Evolutionary conservation across 1,140 invertebrate genomes (phyloP).

Genomic region (Pseudomyrmex pallidus): DNA sequence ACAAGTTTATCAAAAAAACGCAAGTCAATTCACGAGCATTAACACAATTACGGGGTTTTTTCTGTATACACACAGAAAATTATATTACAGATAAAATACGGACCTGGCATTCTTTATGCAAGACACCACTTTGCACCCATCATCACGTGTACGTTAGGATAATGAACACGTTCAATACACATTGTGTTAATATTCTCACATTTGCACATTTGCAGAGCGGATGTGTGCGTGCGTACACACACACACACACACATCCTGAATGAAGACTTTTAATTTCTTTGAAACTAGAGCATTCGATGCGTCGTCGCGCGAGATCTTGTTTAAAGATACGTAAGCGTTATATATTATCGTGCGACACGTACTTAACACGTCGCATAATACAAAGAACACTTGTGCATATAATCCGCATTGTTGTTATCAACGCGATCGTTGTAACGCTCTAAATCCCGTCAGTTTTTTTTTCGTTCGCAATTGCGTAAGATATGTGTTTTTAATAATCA

Average conservation of each 20-base stretch:
- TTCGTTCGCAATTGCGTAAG: background rate
- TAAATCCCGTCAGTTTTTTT: background rate
- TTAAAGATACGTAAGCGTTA: slow-evolving; percentile 28
- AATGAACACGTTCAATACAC: slow-evolving; percentile 28
- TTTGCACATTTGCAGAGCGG: slow-evolving; percentile 3
- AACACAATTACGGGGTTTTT: no score
- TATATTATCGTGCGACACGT: slow-evolving; percentile 5
- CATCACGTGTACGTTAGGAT: slow-evolving; percentile 2
- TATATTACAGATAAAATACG: background rate
- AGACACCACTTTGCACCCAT: background rate
- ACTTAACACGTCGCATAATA: slow-evolving; percentile 5
- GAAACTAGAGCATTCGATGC: slow-evolving; percentile 34
- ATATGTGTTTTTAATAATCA: background rate
- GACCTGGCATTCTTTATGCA: background rate
- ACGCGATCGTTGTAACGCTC: background rate
- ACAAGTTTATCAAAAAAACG: no score
- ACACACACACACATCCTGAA: no score
- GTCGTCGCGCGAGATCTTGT: slow-evolving; percentile 15
- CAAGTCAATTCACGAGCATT: no score
- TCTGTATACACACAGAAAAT: background rate
- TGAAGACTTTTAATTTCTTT: slow-evolving; percentile 19
- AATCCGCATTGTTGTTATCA: background rate
- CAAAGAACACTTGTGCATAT: slow-evolving; percentile 13
- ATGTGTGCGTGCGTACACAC: no score
- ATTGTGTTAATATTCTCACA: slow-evolving; percentile 16